Evolutionary conservation across 2,888 invertebrate species (phyloP).

Genomic region (Drosophila diplacantha): DNA sequence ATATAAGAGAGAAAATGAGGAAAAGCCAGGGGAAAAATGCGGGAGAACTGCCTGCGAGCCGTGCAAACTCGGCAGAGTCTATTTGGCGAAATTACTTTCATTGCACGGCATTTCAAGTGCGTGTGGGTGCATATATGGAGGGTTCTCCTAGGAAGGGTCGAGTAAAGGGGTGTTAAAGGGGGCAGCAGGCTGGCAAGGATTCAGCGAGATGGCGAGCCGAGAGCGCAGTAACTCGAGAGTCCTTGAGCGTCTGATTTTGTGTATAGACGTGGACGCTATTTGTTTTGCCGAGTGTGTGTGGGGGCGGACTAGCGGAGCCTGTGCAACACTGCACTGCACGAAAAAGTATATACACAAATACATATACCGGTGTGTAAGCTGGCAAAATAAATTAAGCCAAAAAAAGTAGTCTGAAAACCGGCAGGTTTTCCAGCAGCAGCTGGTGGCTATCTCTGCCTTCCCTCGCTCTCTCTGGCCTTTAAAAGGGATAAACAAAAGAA

Average conservation of each 20-base stretch:
- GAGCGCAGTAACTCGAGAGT: slow-evolving; percentile 60
- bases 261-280: slow-evolving; percentile 71
- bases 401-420: slow-evolving; percentile 8
- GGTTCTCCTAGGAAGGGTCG: slow-evolving; percentile 10
- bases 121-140: slow-evolving; percentile 24
- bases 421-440: slow-evolving; percentile 3
- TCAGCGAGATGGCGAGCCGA: slow-evolving; percentile 20
- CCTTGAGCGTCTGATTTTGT: slow-evolving; percentile 75
- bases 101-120: slow-evolving; percentile 63
- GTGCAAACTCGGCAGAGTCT: slow-evolving; percentile 55
- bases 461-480: slow-evolving; percentile 1
- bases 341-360: background rate
- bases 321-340: slow-evolving; percentile 8
- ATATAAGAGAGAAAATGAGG: slow-evolving; percentile 2
- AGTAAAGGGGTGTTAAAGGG: background rate
- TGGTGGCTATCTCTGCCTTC: background rate
- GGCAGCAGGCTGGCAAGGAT: slow-evolving; percentile 1
- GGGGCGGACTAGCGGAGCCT: slow-evolving; percentile 2
- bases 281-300: slow-evolving; percentile 53
- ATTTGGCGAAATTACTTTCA: slow-evolving; percentile 72
- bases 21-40: background rate
- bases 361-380: background rate
- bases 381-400: slow-evolving; percentile 27
- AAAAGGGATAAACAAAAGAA: slow-evolving; percentile 50
- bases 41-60: slow-evolving; percentile 38